Evolutionary conservation across 2,113 vertebrate genomes (phyloP).

Genomic region (Pteruthius melanotis): DNA sequence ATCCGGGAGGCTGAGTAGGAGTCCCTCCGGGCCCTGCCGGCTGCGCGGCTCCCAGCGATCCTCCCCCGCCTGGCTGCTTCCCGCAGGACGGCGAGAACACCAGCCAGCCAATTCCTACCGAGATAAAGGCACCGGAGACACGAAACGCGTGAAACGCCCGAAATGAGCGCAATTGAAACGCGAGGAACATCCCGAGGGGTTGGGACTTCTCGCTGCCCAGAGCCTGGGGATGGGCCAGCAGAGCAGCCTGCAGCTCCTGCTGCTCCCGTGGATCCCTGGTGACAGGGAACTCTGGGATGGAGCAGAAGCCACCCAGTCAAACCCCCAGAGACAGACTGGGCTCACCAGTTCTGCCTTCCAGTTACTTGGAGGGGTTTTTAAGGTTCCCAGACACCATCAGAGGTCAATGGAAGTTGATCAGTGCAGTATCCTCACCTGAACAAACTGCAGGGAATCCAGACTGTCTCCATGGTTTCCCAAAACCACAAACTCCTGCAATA

Average conservation of each 20-base stretch:
- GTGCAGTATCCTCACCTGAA: neutral
- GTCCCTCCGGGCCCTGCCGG: neutral
- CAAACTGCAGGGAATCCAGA: neutral
- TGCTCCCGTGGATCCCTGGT: accelerated
- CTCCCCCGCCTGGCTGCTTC: neutral
- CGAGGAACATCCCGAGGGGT: accelerated
- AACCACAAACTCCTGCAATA: neutral
- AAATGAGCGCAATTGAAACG: accelerated
- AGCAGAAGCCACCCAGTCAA: neutral
- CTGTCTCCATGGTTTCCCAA: neutral
- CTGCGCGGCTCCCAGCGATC: neutral
- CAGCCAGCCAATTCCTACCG: accelerated
- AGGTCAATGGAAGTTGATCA: neutral
- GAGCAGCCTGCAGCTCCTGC: neutral
- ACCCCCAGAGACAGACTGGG: neutral
- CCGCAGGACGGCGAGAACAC: accelerated
- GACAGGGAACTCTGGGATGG: accelerated
- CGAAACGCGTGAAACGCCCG: accelerated
- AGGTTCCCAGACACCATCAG: neutral
- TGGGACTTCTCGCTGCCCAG: neutral
- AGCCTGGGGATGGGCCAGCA: neutral
- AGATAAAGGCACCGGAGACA: neutral
- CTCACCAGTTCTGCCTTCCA: neutral
- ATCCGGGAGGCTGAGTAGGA: neutral
- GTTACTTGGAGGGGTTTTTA: neutral